Conservation (phyloP, 1,140 invertebrate genomes). For the Idris sp. region DNA sequence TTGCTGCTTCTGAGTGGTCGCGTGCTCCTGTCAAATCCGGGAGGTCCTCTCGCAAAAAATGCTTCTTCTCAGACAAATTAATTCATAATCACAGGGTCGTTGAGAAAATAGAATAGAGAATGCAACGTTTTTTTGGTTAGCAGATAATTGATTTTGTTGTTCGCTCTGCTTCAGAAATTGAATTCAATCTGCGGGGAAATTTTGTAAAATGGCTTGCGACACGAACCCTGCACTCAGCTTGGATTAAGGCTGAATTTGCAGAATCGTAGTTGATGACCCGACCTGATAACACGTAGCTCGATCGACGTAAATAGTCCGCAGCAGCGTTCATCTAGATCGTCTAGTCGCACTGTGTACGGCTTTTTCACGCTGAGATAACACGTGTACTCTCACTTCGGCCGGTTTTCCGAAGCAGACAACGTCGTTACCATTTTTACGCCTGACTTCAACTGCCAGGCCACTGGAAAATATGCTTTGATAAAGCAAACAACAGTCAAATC, state of each 20-base stretch:
- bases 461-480: no score
- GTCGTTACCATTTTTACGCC: slow-evolving; percentile 9
- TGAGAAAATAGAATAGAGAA: neutral
- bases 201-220: slow-evolving; percentile 37
- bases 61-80: slow-evolving; percentile 28
- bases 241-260: slow-evolving; percentile 45
- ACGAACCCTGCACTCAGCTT: slow-evolving; percentile 29
- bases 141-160: no score
- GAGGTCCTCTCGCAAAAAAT: slow-evolving; percentile 20
- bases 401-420: slow-evolving; percentile 17
- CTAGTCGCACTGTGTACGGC: slow-evolving; percentile 19
- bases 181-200: no score
- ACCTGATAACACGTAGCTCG: slow-evolving; percentile 51
- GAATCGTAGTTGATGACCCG: slow-evolving; percentile 61
- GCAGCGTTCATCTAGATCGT: slow-evolving; percentile 38
- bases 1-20: slow-evolving; percentile 40
- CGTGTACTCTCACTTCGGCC: slow-evolving; percentile 38
- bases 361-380: slow-evolving; percentile 44
- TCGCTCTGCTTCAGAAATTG: no score
- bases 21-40: slow-evolving; percentile 32
- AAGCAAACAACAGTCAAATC: no score
- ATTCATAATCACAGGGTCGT: slow-evolving; percentile 43
- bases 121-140: no score
- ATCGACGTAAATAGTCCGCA: slow-evolving; percentile 46
- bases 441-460: slow-evolving; percentile 17